Percentiles rank a stretch among this genome's conserved stretches.
phyloP scores from a whole-genome alignment of 2,888 invertebrate genomes.

The Unio pictorum region DNA sequence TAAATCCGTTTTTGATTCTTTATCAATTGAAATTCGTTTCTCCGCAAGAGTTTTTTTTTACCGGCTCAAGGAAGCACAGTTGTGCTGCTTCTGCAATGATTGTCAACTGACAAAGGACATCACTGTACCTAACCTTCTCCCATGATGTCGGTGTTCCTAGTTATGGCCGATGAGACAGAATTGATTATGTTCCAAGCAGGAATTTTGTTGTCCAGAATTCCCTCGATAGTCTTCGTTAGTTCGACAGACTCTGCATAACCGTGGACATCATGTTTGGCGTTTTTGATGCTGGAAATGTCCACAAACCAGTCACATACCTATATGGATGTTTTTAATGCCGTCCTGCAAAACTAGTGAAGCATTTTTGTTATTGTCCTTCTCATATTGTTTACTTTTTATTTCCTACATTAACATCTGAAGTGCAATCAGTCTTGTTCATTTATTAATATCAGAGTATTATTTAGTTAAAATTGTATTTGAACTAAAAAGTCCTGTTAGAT shows the following conservation, averaged over 20 bases:
- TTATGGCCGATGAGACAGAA: conserved; percentile 50
- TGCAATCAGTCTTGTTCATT: too few species aligned
- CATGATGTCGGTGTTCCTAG: conserved; percentile 42
- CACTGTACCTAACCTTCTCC: conserved; percentile 27
- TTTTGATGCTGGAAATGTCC: conserved; percentile 19
- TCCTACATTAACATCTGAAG: too few species aligned
- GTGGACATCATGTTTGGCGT: conserved; percentile 11
- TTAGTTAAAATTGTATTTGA: too few species aligned
- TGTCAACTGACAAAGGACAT: conserved; percentile 44
- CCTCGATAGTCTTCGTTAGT: conserved; percentile 37
- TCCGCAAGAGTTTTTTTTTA: too few species aligned
- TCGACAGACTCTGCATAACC: conserved; percentile 24
- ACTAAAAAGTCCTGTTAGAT: too few species aligned
- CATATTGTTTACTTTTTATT: too few species aligned
- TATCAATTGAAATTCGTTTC: too few species aligned
- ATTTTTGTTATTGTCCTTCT: conserved; percentile 24
- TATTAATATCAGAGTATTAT: too few species aligned
- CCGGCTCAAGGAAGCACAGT: too few species aligned
- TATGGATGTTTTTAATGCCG: conserved; percentile 36
- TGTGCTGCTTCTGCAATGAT: conserved; percentile 5
- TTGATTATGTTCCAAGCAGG: conserved; percentile 51
- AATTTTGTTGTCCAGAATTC: conserved; percentile 10
- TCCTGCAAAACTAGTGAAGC: conserved; percentile 28
- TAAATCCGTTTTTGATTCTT: too few species aligned
- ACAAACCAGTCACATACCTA: conserved; percentile 29